These are phyloP conservation scores for Acrossocheilus fasciatus DNA, from an alignment of 2,797 vertebrate species.

Conservation along the genomic window DNA sequence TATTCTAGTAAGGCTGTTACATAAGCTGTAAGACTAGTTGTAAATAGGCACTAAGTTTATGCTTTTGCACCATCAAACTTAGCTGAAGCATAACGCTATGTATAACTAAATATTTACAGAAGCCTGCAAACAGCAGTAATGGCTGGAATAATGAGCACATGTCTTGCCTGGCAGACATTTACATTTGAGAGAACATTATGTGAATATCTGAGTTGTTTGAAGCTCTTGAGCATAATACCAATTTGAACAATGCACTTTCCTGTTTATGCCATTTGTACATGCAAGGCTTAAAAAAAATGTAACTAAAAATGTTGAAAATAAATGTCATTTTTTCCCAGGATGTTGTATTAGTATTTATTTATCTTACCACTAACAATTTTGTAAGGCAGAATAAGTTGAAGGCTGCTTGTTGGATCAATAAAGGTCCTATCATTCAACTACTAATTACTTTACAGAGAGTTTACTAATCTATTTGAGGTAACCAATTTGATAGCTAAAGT, in stretches of 20 bases:
- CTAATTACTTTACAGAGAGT: background rate
- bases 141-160: background rate
- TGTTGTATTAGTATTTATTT: background rate
- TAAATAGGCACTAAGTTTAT: background rate
- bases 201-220: background rate
- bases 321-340: background rate
- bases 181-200: background rate
- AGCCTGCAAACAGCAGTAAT: background rate
- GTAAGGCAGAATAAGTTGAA: no score
- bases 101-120: constrained; percentile 6
- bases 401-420: no score
- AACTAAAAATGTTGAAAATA: background rate
- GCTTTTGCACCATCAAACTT: background rate
- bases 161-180: background rate
- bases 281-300: no score
- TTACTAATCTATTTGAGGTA: background rate
- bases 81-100: background rate
- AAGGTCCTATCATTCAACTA: no score
- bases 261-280: background rate
- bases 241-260: background rate
- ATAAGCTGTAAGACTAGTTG: background rate
- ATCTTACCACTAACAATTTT: background rate
- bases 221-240: no score
- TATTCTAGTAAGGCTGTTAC: background rate
- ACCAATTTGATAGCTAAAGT: background rate